Evolutionary conservation across 2,113 vertebrate genomes (phyloP), one percentile per base, ranked within the genome.

Genomic region (Rhynchopsitta pachyrhyncha): DNA sequence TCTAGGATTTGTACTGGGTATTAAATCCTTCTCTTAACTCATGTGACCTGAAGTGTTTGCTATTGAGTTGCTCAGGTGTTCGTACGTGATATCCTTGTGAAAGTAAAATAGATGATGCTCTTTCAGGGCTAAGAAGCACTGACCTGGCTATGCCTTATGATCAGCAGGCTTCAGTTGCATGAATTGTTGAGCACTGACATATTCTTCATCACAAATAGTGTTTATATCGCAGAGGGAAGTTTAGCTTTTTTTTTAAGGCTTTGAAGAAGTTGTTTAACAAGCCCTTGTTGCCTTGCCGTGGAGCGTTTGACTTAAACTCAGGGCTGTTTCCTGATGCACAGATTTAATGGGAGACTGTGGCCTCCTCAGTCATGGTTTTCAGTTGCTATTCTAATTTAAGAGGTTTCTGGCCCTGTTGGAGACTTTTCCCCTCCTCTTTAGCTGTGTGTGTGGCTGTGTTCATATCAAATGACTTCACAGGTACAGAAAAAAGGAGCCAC

Each of bases 391-490:
- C 13, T 68, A 29, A 64, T 73, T 47, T 46, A 63, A 55, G 66
- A 87, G 17, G 25, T 68, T 87, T 85, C 42, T 91, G 33, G 29
- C 78, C 84, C 66, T 24, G 47, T 90, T 82, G 70, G 77, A 90
- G 70, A 52, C 53, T 82, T 86, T 11, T 2, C 8, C 7, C 23
- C 20, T 17, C 17, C 27, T 68, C 46, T 86, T 64, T 8, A 80
- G 52, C 76, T 93, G 17, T 0, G 1, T 82, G 68, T 86, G 64
- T 86, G 73, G 63, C 59, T 81, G 31, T 31, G n/a, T 52, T 84
- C 5, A 0, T 31, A 64, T 37, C 81, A 4, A 5, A 49, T 60
- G 42, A 17, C 35, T 71, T 89, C 81, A 53, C 0, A 0, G 62
- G 60, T 35, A 31, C 7, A 42, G 66, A 37, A 70, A n/a, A 66